phyloP scores from a whole-genome alignment of 2,797 vertebrate species.

The Eutrigla gurnardus region DNA sequence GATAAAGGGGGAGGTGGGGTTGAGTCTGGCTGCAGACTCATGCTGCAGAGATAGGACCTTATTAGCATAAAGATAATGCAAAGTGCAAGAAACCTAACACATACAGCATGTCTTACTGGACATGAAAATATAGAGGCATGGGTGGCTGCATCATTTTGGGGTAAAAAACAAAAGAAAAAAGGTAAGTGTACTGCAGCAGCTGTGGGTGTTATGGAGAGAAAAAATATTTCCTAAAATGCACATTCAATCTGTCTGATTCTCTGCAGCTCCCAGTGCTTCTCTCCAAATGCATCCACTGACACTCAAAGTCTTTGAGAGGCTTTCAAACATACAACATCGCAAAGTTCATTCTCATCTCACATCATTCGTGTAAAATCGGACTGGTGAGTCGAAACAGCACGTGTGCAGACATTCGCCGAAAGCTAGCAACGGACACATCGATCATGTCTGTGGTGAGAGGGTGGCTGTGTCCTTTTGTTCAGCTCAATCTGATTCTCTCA shows the following conservation, averaged over 20 bases:
- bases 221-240: neutral
- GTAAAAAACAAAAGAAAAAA: neutral
- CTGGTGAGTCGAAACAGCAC: neutral
- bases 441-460: neutral
- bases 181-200: conserved; percentile 16
- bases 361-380: neutral
- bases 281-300: conserved; percentile 8
- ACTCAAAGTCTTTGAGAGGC: neutral
- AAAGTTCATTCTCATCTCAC: neutral
- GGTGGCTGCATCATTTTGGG: neutral
- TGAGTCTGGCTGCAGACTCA: conserved; percentile 31
- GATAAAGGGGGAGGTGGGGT: conserved; percentile 20
- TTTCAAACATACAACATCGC: neutral
- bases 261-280: neutral
- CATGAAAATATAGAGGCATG: conserved; percentile 18
- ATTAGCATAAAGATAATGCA: conserved; percentile 53
- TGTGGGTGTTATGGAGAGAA: neutral
- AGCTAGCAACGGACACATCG: neutral
- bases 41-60: conserved; percentile 21
- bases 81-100: conserved; percentile 8
- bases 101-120: conserved; percentile 6
- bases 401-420: neutral
- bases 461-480: neutral
- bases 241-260: neutral
- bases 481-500: neutral